Conservation (phyloP, 1,140 invertebrate genomes). For the Pemphigus obesinymphae region DNA sequence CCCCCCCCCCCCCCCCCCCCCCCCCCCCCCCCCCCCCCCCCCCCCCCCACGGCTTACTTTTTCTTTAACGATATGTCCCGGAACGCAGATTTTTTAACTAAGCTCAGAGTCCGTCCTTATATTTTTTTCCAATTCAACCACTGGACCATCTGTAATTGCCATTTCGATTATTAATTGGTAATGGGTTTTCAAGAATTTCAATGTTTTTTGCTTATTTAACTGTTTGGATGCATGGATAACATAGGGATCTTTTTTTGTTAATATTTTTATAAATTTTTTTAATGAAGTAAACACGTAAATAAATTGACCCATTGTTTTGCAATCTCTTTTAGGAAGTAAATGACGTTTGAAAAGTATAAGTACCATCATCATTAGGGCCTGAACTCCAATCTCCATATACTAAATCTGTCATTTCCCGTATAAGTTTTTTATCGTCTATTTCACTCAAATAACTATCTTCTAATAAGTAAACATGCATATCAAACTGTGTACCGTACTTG, state of each 20-base stretch:
- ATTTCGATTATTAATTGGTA: too few relatives aligned
- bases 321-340: conserved; percentile 69
- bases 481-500: conserved; percentile 75
- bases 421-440: conserved; percentile 66
- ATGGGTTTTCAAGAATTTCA: conserved; percentile 80
- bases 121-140: too few relatives aligned
- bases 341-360: conserved; percentile 61
- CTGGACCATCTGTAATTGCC: too few relatives aligned
- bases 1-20: too few relatives aligned
- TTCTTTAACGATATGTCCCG: too few relatives aligned
- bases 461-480: conserved; percentile 84
- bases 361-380: conserved; percentile 78
- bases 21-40: too few relatives aligned
- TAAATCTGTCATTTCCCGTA: conserved; percentile 81
- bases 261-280: conserved; percentile 66
- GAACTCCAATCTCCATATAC: conserved; percentile 92
- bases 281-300: conserved; percentile 84
- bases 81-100: too few relatives aligned
- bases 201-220: conserved; percentile 90
- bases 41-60: too few relatives aligned
- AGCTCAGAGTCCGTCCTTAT: too few relatives aligned
- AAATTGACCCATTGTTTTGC: conserved; percentile 91
- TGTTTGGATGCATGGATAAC: conserved; percentile 73
- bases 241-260: conserved; percentile 61
- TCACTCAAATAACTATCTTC: conserved; percentile 69